Evolutionary conservation across 2,888 invertebrate genomes (phyloP).

Genomic region (Adelognathus sp.): DNA sequence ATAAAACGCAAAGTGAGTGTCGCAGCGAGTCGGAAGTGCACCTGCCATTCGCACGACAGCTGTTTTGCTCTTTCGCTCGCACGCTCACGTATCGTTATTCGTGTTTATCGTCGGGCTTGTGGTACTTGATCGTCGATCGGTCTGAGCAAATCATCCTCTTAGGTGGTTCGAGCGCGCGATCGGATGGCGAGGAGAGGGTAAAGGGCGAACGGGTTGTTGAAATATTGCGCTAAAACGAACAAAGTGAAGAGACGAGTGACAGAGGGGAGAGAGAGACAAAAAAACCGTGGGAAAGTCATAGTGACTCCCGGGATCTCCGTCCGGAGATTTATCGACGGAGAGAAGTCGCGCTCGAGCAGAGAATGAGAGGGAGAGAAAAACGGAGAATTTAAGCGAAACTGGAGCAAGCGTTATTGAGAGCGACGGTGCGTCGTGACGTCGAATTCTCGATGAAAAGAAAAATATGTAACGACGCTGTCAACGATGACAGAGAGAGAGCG

Average conservation of each 20-base stretch:
- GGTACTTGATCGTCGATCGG: neutral
- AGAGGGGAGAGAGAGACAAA: neutral
- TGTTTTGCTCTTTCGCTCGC: conserved; percentile 29
- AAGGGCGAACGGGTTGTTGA: neutral
- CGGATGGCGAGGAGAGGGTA: neutral
- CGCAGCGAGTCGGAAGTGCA: conserved; percentile 39
- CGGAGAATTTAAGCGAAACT: conserved; percentile 39
- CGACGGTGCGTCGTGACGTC: conserved; percentile 46
- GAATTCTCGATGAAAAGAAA: conserved; percentile 43
- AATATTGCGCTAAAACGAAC: neutral
- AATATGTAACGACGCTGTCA: conserved; percentile 29
- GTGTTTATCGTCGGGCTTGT: neutral
- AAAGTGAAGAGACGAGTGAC: neutral
- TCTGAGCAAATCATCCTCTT: neutral
- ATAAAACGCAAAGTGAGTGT: conserved; percentile 25
- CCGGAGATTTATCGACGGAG: conserved; percentile 51
- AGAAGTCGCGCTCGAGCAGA: conserved; percentile 7
- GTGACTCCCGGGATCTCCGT: conserved; percentile 18
- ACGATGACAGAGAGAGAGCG: conserved; percentile 20
- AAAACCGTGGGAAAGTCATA: conserved; percentile 39
- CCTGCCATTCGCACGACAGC: conserved; percentile 56
- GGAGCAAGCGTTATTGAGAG: conserved; percentile 50
- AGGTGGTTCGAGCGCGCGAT: neutral
- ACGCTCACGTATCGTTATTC: neutral
- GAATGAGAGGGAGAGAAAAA: conserved; percentile 53